These are phyloP conservation scores for Nanorana parkeri DNA, from an alignment of 2,113 vertebrate species.

Conservation along the genomic window DNA sequence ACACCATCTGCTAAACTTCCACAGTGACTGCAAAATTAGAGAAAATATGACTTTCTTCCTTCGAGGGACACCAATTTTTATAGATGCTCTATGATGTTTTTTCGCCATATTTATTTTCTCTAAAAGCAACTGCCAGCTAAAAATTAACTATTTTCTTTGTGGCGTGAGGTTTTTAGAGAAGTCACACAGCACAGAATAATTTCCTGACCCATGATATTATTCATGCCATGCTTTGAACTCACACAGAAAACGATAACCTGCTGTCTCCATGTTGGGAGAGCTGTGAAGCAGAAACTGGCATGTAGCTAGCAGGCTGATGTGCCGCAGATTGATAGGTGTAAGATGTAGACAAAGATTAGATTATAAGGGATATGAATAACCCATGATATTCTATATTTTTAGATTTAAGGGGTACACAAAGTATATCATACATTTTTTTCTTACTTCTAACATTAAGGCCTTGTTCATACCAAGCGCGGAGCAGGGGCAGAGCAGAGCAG, in stretches of 20 bases:
- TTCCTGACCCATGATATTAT: background rate
- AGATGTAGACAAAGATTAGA: too few species aligned
- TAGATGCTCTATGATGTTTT: conserved; percentile 25
- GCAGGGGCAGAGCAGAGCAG: too few species aligned
- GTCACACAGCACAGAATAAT: background rate
- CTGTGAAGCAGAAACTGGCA: background rate
- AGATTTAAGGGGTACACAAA: too few species aligned
- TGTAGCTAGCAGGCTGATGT: too few species aligned
- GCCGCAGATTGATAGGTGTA: too few species aligned
- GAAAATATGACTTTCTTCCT: conserved; percentile 37
- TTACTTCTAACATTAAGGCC: too few species aligned
- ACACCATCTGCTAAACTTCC: conserved; percentile 46
- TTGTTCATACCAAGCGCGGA: too few species aligned
- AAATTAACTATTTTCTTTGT: conserved; percentile 3
- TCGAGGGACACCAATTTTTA: conserved; percentile 29
- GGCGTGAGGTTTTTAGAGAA: background rate
- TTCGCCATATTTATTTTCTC: background rate
- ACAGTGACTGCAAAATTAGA: conserved; percentile 43
- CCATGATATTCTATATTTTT: too few species aligned
- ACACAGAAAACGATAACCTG: conserved; percentile 2
- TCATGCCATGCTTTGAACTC: background rate
- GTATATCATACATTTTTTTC: too few species aligned
- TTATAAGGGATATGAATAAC: too few species aligned
- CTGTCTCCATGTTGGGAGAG: background rate
- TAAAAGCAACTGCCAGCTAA: background rate